Base-by-base conservation (phyloP, 2,888 invertebrate genomes). In the Pyrrhia umbra region DNA sequence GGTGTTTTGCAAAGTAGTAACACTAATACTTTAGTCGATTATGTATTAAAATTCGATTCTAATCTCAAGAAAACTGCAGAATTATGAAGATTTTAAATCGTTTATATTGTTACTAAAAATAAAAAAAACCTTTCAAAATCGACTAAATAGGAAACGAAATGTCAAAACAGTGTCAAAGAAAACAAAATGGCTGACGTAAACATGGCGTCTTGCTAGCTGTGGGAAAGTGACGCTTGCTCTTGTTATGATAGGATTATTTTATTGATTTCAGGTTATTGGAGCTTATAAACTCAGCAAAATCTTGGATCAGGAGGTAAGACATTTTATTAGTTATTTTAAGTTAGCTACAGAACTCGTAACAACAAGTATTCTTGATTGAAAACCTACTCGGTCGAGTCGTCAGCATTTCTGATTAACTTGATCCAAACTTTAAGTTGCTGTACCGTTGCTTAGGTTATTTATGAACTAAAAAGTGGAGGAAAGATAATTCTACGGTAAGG, bases 151-250 rank as follows among this genome's bases (percentile, higher is more conserved):
- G 2, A 21, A 54, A 39, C 16, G 13, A 27, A 58, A 40, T 30
- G 65, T 75, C 71, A 73, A 39, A 58, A 25, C 9, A 20, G 2
- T 77, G 73, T 23, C 75, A 74, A 58, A 47, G 5, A 25, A 34
- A 57, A 47, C 40, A 72, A 77, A 64, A 78, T 78, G 71, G 70
- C 58, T 27, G 71, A 68, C 56, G 46, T 57, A 68, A 75, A 79
- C 52, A 77, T 79, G 79, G 79, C 79, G 72, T 75, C 77, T 47
- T 59, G 34, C n/a, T 59, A 49, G 59, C n/a, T 59, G 20, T 59
- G 20, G n/a, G 51, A 61, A 47, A 65, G 72, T 80, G 66, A 80
- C 78, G 75, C 78, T 71, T 49, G 46, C 18, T 13, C 40, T 18
- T 63, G 39, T 59, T 57, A 47, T 73, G 47, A 61, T 45, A 9